These are phyloP conservation scores for Grapholita molesta DNA, from an alignment of 1,140 invertebrate species.

Conservation along the genomic window DNA sequence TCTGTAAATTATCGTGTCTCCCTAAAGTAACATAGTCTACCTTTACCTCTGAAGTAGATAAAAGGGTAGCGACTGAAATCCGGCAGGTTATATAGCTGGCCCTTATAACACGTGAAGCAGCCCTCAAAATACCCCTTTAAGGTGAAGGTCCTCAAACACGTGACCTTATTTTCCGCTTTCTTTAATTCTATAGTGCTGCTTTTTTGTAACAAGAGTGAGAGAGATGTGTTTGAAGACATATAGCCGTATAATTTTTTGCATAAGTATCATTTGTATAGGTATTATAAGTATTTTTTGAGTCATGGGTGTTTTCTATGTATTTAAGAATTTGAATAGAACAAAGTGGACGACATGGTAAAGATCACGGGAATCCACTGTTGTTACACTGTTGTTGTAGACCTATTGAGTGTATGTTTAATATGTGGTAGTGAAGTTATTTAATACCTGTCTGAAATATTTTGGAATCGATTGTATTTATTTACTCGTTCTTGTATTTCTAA, in stretches of 20 bases:
- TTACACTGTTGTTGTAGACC: too few relatives aligned
- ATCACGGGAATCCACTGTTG: too few relatives aligned
- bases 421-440: too few relatives aligned
- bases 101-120: slow-evolving; percentile 1
- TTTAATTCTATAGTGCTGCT: not conserved
- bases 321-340: too few relatives aligned
- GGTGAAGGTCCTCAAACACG: not conserved
- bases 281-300: too few relatives aligned
- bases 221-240: not conserved
- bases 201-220: not conserved
- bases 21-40: not conserved
- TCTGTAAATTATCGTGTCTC: not conserved
- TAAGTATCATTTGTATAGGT: too few relatives aligned
- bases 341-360: too few relatives aligned
- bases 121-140: not conserved
- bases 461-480: too few relatives aligned
- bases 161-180: slow-evolving; percentile 10
- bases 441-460: too few relatives aligned
- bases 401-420: too few relatives aligned
- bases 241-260: not conserved
- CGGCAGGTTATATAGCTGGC: not conserved
- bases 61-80: not conserved
- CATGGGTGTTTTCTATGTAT: too few relatives aligned
- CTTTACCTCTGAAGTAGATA: not conserved
- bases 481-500: too few relatives aligned